Evolutionary conservation across 1,140 invertebrate genomes (phyloP).

Genomic region (Drosophila pseudoobscura): DNA sequence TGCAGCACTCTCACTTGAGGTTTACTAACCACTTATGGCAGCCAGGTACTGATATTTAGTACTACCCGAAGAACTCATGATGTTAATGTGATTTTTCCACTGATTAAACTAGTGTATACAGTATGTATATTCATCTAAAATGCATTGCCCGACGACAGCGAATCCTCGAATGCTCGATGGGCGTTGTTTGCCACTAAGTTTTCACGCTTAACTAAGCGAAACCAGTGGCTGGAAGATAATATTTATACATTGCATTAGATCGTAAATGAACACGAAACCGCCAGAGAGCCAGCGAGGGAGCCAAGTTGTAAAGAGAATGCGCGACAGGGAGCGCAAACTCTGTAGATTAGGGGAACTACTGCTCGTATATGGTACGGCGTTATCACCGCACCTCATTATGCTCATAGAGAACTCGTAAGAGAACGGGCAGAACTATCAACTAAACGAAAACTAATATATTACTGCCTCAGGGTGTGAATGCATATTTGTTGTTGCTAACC

Average conservation of each 20-base stretch:
- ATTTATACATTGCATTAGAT: slow-evolving; percentile 61
- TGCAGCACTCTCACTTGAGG: no score
- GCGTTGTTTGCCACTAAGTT: slow-evolving; percentile 14
- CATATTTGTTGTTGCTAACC: slow-evolving; percentile 20
- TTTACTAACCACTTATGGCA: slow-evolving; percentile 58
- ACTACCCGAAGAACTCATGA: slow-evolving; percentile 47
- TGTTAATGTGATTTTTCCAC: background rate
- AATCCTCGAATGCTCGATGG: background rate
- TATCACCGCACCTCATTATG: slow-evolving; percentile 34
- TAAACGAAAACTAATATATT: slow-evolving; percentile 11
- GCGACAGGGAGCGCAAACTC: background rate
- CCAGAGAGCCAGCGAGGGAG: slow-evolving; percentile 13
- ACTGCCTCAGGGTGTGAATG: slow-evolving; percentile 29
- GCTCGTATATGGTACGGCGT: slow-evolving; percentile 35
- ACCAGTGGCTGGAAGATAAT: slow-evolving; percentile 53
- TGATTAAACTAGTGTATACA: no score
- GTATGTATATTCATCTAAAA: no score
- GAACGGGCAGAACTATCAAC: background rate
- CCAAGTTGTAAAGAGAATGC: slow-evolving; percentile 1
- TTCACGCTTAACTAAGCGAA: slow-evolving; percentile 52
- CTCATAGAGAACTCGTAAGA: background rate
- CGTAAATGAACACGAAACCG: slow-evolving; percentile 16
- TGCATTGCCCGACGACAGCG: slow-evolving; percentile 2
- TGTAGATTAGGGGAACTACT: background rate
- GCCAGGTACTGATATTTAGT: slow-evolving; percentile 64